Evolutionary conservation across 1,140 invertebrate genomes (phyloP).

Genomic region (Chlorops oryzae): DNA sequence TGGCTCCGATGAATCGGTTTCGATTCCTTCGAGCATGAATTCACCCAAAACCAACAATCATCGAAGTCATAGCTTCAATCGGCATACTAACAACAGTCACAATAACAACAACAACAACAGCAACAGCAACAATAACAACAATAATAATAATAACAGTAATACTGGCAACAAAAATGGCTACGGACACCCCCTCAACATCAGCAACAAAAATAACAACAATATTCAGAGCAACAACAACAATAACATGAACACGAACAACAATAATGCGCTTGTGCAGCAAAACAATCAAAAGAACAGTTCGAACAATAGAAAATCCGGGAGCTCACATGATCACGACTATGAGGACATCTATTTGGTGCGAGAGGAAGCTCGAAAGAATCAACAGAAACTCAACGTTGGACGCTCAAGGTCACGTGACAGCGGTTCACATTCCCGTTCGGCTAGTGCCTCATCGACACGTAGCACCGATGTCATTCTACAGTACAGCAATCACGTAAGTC

Average conservation of each 20-base stretch:
- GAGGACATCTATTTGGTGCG: slow-evolving; percentile 66
- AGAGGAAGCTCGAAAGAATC: slow-evolving; percentile 51
- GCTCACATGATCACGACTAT: slow-evolving; percentile 58
- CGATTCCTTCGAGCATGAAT: slow-evolving; percentile 48
- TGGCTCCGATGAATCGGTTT: slow-evolving; percentile 57
- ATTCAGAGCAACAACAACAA: slow-evolving; percentile 2
- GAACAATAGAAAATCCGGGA: slow-evolving; percentile 15
- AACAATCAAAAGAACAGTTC: slow-evolving; percentile 9
- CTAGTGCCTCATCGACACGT: slow-evolving; percentile 53
- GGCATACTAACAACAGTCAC: slow-evolving; percentile 9
- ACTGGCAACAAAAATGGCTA: slow-evolving; percentile 3
- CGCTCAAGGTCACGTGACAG: slow-evolving; percentile 56
- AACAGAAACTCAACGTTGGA: slow-evolving; percentile 38
- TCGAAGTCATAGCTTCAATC: slow-evolving; percentile 29
- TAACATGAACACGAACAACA: slow-evolving; percentile 11
- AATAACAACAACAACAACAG: slow-evolving; percentile 11
- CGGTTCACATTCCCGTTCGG: slow-evolving; percentile 62
- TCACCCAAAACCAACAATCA: slow-evolving; percentile 35
- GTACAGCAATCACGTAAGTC: slow-evolving; percentile 44
- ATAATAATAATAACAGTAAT: slow-evolving; percentile 10
- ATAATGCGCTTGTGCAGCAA: slow-evolving; percentile 12
- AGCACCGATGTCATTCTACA: slow-evolving; percentile 46
- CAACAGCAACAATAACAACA: slow-evolving; percentile 14
- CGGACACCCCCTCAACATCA: slow-evolving; percentile 16
- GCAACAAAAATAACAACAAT: slow-evolving; percentile 2